Base-by-base conservation (phyloP, 1,140 invertebrate genomes). In the Dendroctonus ponderosae region DNA sequence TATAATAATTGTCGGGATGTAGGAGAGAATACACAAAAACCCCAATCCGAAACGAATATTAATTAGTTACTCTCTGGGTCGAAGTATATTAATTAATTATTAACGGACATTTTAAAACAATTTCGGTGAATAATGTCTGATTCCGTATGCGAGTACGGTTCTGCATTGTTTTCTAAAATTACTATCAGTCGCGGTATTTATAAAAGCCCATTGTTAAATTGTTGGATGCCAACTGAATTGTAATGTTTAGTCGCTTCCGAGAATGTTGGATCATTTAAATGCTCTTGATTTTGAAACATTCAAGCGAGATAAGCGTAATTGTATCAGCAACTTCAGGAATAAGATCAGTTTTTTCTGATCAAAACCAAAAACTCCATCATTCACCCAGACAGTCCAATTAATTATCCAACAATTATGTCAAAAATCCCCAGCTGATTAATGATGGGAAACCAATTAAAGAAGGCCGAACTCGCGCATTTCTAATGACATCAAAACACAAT, bases 131-230 rank as follows among this genome's bases (percentile, higher is more conserved):
- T 54, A 38, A 4, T 38, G 12, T 7, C 26, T 40, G 26, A 60
- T 60, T 62, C 8, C 11, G 60, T 41, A 62, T 56, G 48, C 52
- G 12, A 66, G 48, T 66, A 53, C 64, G 56, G 11, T 41, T 12
- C 64, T 66, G 64, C 53, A 58, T 58, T 59, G 54, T 66, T 58
- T 56, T 65, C 54, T 53, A 43, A 66, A 66, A 51, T 59, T 59
- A 66, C 64, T 66, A 66, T 66, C 64, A 60, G 64, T 49, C 64
- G 64, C 64, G 64, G 64, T 60, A 59, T 59, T 51, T 66, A 58
- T 46, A 66, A 66, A 66, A 60, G 64, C 62, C 56, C 57, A 66
- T 66, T 66, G 64, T 66, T 66, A 66, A 66, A 60, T 53, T 60
- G 64, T 66, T 44, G 26, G 52, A 66, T 60, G 57, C 54, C 46